phyloP scores from a whole-genome alignment of 2,797 vertebrate genomes.

The Oreonectes daqikongensis region DNA sequence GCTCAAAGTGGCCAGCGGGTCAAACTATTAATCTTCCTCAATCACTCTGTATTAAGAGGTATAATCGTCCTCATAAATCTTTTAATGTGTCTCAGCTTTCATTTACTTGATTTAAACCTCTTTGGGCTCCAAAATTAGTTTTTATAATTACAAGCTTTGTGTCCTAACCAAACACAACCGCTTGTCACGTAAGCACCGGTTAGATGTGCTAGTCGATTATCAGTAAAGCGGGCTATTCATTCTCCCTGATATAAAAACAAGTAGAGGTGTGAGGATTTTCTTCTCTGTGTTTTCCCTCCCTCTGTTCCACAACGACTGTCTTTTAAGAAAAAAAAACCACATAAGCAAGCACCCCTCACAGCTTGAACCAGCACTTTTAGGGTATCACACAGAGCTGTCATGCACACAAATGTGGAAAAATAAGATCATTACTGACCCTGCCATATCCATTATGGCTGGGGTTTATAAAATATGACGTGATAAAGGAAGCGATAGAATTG shows the following conservation, averaged over 20 bases:
- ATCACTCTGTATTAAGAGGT: constrained; percentile 47
- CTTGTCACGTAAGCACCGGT: background rate
- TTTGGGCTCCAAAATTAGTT: constrained; percentile 26
- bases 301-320: constrained; percentile 18
- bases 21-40: constrained; percentile 54
- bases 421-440: constrained; percentile 54
- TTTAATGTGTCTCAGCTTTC: constrained; percentile 34
- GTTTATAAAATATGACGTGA: constrained; percentile 46
- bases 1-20: constrained; percentile 47
- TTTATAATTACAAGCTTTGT: constrained; percentile 36
- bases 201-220: constrained; percentile 17
- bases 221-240: background rate
- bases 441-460: constrained; percentile 48
- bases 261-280: background rate
- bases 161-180: background rate
- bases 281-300: constrained; percentile 24
- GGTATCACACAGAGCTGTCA: constrained; percentile 52
- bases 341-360: constrained; percentile 46
- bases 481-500: constrained; percentile 46
- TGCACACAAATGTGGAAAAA: constrained; percentile 58
- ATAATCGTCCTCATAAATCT: constrained; percentile 50
- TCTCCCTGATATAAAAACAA: background rate
- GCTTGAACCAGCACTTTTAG: constrained; percentile 33
- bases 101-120: constrained; percentile 38
- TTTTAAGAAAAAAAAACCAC: constrained; percentile 39